Base-by-base conservation (phyloP, 2,113 vertebrate genomes). In the Apteryx owenii region DNA sequence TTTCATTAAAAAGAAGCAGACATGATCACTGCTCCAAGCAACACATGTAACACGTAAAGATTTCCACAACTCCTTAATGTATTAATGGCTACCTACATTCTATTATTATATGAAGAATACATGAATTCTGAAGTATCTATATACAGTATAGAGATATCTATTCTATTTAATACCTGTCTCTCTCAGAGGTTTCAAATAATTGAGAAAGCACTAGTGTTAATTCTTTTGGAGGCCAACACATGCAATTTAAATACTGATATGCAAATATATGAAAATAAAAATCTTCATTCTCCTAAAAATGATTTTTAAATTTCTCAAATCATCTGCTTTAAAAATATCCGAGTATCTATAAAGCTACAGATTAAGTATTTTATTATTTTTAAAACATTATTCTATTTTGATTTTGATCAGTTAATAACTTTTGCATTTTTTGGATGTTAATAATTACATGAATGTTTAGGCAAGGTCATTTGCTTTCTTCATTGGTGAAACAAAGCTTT, bases 161-260 rank as follows among this genome's bases (percentile, higher is more conserved):
- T 16, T 44, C 14, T 8, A 8, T n/a, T 38, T 40, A 61, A 36
- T 8, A 78, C 10, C 17, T 51, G 31, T 58, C 16, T 65, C 29
- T 28, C 17, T 4, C 28, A 53, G 69, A 19, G 60, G 26, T 70
- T 44, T 71, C 73, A 38, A 4, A 16, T 6, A 17, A 18, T 50
- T 10, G 6, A 14, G 44, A 14, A 0, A 0, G 40, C 65, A 31
- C 5, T 40, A 5, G 25, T 82, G 73, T 40, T 65, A 9, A 48
- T 53, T 60, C n/a, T 77, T 62, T 0, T 12, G 40, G 60, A n/a
- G 48, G 31, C 26, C n/a, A 68, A 26, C 20, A 5, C 0, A 36
- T 9, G 51, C 56, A 72, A n/a, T 44, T 33, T 58, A 71, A 62
- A 68, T 4, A 9, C 14, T 51, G 73, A 40, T 56, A 42, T 1